Percentiles rank a stretch among this genome's conserved stretches.
Conservation (phyloP, 1,140 invertebrate species). For the Aphidius gifuensis region DNA sequence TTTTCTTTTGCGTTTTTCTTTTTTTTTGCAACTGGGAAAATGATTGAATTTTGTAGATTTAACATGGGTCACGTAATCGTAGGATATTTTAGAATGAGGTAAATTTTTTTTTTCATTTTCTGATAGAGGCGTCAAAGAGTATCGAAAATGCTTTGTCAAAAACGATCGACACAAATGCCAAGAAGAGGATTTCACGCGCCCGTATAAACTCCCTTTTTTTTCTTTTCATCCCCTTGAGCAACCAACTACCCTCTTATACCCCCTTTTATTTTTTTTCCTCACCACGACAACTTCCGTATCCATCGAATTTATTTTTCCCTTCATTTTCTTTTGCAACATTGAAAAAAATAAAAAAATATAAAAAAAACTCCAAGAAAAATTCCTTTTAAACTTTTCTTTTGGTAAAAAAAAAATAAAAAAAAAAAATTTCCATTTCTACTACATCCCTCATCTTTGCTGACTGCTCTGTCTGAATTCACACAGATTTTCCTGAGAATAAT, state of each 20-base stretch:
- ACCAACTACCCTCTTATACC: no score
- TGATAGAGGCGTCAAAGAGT: conserved; percentile 20
- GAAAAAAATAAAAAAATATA: background rate
- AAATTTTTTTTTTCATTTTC: no score
- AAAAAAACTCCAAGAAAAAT: conserved; percentile 13
- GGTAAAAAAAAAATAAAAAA: no score
- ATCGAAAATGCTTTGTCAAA: conserved; percentile 23
- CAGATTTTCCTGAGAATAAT: no score
- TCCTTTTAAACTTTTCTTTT: conserved; percentile 9
- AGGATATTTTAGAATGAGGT: background rate
- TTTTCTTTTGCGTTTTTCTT: background rate
- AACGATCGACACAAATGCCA: conserved; percentile 8
- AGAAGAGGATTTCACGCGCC: conserved; percentile 18
- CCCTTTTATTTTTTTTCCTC: no score
- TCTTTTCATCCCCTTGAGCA: conserved; percentile 4
- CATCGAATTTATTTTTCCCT: no score
- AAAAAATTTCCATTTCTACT: no score
- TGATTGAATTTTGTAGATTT: conserved; percentile 11
- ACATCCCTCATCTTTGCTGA: no score
- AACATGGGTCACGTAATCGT: conserved; percentile 7
- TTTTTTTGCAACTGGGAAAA: background rate
- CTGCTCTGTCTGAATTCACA: no score
- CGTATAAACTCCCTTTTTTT: conserved; percentile 4
- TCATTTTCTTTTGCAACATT: background rate
- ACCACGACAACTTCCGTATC: no score